Conservation (phyloP, 2,113 vertebrate genomes). For the Phrynocephalus versicolor region DNA sequence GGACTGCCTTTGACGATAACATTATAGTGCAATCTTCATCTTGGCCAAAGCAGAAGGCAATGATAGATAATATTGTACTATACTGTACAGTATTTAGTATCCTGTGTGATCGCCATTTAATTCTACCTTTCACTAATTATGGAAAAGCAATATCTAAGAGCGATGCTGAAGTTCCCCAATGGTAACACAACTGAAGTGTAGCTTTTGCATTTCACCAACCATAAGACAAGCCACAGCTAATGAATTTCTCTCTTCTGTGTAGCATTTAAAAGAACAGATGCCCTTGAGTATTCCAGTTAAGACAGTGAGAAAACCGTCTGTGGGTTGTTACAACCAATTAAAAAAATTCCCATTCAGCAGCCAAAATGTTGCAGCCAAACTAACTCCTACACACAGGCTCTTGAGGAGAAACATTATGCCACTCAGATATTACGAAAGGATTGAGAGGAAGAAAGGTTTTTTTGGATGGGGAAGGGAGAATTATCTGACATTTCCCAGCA, state of each 20-base stretch:
- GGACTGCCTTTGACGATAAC: no score
- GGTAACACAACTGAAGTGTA: background rate
- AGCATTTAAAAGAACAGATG: background rate
- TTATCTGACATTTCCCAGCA: background rate
- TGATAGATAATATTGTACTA: background rate
- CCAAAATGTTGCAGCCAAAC: background rate
- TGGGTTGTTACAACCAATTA: background rate
- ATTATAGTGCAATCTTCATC: no score
- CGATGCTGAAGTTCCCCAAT: background rate
- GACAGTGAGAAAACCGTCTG: background rate
- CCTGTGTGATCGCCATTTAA: background rate
- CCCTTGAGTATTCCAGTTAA: background rate
- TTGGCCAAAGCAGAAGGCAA: background rate
- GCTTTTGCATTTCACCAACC: background rate
- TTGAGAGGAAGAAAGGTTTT: background rate
- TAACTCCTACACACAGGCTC: constrained; percentile 13
- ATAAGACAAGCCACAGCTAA: background rate
- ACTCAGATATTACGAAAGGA: background rate
- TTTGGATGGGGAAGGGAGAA: background rate
- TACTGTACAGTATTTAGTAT: background rate
- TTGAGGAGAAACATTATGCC: constrained; percentile 18
- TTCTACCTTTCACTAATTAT: background rate
- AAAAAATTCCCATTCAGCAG: background rate
- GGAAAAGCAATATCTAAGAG: background rate
- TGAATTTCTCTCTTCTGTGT: background rate